Conservation (phyloP, 2,113 vertebrate species). For the Aepyceros melampus region DNA sequence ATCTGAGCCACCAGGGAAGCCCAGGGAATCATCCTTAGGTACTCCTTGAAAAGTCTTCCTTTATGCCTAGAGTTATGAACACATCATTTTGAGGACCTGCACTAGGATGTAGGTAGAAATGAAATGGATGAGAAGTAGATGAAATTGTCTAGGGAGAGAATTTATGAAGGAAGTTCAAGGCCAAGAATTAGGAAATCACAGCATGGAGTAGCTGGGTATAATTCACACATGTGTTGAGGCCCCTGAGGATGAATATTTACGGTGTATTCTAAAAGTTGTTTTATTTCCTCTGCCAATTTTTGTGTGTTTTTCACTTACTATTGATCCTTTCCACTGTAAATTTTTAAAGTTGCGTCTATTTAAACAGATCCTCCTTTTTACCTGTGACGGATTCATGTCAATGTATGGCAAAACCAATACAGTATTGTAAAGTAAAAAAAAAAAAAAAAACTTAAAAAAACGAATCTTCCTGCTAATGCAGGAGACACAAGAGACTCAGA, state of each 20-base stretch:
- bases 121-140: background rate
- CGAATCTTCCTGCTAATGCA: background rate
- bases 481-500: background rate
- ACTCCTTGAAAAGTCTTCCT: background rate
- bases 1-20: background rate
- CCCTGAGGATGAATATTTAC: background rate
- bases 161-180: background rate
- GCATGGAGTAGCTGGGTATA: rapidly evolving
- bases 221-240: background rate
- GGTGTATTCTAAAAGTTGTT: background rate
- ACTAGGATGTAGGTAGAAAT: background rate
- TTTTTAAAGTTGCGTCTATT: background rate
- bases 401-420: too few species aligned
- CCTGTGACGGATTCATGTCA: too few species aligned
- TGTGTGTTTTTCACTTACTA: background rate
- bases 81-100: background rate
- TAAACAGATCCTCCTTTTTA: background rate
- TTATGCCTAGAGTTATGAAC: background rate
- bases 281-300: background rate
- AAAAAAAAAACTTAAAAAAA: too few species aligned
- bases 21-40: background rate
- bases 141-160: background rate
- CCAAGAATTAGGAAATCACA: background rate
- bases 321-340: background rate
- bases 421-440: too few species aligned